Percentiles rank a stretch among this genome's conserved stretches.
These are phyloP conservation scores for Dinothrombium tinctorium DNA, from an alignment of 1,140 invertebrate species.

Conservation along the genomic window DNA sequence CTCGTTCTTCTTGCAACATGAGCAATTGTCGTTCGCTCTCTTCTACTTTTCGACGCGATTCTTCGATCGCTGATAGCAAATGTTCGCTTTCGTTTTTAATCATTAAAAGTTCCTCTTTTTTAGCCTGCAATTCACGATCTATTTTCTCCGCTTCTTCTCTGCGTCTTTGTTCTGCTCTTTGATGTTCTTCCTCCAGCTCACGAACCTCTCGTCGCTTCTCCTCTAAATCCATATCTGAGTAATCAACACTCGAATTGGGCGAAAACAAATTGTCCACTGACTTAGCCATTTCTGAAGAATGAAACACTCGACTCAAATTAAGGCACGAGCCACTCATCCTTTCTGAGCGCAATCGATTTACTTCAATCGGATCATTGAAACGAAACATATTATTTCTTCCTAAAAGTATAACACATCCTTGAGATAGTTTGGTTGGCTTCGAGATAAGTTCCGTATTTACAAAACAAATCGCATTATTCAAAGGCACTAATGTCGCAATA, in stretches of 20 bases:
- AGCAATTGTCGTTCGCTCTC: not conserved
- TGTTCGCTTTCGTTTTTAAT: constrained; percentile 16
- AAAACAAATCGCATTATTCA: constrained; percentile 44
- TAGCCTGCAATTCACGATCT: constrained; percentile 17
- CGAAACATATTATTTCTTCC: constrained; percentile 65
- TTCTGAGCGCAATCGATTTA: constrained; percentile 51
- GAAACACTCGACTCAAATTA: constrained; percentile 23
- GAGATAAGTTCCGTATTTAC: constrained; percentile 53
- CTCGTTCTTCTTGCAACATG: not conserved
- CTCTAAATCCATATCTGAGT: constrained; percentile 1
- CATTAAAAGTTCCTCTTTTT: constrained; percentile 14
- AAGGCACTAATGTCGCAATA: constrained; percentile 46
- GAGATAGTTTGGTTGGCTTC: constrained; percentile 42
- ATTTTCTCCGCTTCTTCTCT: constrained; percentile 14
- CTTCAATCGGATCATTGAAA: constrained; percentile 73
- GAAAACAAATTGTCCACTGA: constrained; percentile 21
- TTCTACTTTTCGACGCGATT: constrained; percentile 16
- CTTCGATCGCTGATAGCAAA: constrained; percentile 5
- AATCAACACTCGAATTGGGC: constrained; percentile 1
- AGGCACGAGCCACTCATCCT: constrained; percentile 30
- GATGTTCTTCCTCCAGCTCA: constrained; percentile 18
- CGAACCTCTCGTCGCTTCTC: constrained; percentile 17
- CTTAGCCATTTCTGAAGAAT: constrained; percentile 53
- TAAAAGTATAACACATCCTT: constrained; percentile 58
- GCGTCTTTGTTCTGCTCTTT: constrained; percentile 3